phyloP scores from a whole-genome alignment of 2,797 vertebrate species.

The Numenius phaeopus region DNA sequence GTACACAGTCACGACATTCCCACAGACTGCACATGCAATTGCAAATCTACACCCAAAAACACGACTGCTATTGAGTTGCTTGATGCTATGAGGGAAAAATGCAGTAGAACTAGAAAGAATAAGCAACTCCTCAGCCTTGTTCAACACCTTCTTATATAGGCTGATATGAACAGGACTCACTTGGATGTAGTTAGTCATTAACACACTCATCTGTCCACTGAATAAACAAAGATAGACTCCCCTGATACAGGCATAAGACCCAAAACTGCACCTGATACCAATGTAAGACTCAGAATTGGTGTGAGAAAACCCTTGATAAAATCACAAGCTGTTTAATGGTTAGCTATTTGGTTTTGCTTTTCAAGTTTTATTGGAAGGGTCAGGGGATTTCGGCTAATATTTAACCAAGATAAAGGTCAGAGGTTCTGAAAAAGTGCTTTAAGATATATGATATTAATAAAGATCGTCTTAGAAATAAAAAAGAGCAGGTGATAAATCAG shows the following conservation, averaged over 20 bases:
- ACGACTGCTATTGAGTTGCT: not conserved
- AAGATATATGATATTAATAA: not conserved
- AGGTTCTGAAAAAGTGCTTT: not conserved
- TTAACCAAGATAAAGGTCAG: not conserved
- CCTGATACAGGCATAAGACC: not conserved
- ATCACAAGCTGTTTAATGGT: not conserved
- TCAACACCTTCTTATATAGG: not conserved
- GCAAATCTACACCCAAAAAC: not conserved
- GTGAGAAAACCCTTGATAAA: not conserved
- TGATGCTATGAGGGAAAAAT: not conserved
- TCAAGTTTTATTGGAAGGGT: slow-evolving; percentile 7
- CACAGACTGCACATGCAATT: not conserved
- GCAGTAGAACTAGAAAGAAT: not conserved
- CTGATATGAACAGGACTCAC: not conserved
- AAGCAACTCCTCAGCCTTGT: not conserved
- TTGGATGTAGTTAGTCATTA: not conserved
- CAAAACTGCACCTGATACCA: not conserved
- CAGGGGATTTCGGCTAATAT: slow-evolving; percentile 3
- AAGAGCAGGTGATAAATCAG: not conserved
- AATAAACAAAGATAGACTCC: not conserved
- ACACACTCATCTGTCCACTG: not conserved
- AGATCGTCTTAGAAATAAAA: not conserved
- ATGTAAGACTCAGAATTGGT: not conserved
- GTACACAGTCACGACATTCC: not conserved
- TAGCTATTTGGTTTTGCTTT: slow-evolving; percentile 33